Percentiles rank a stretch among this genome's conserved stretches.
These are phyloP conservation scores for Drosophila ambigua DNA, from an alignment of 1,140 invertebrate genomes.

Conservation along the genomic window DNA sequence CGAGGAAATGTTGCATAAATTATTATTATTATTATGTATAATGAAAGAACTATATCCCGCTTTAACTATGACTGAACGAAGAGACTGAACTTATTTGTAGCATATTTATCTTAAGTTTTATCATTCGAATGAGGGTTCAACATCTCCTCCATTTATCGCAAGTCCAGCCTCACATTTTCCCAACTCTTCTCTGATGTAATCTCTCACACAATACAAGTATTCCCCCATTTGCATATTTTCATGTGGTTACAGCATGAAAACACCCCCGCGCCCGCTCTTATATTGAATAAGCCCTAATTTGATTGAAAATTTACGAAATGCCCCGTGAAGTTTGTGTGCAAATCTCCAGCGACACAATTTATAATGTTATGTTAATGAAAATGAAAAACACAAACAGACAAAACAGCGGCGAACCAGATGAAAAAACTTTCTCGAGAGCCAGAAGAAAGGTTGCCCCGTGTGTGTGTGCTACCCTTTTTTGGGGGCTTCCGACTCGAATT, in stretches of 20 bases:
- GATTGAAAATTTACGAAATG: slow-evolving; percentile 49
- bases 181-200: slow-evolving; percentile 7
- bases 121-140: no score
- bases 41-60: no score
- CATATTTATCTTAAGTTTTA: no score
- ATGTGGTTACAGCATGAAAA: slow-evolving; percentile 24
- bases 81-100: no score
- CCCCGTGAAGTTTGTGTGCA: slow-evolving; percentile 30
- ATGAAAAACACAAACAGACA: slow-evolving; percentile 13
- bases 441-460: slow-evolving; percentile 37
- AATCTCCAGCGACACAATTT: slow-evolving; percentile 12
- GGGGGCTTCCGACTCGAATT: slow-evolving; percentile 32
- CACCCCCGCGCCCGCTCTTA: not conserved
- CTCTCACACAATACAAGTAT: slow-evolving; percentile 8
- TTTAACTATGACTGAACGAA: no score
- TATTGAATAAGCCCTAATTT: slow-evolving; percentile 32
- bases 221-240: slow-evolving; percentile 26
- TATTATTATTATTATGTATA: no score
- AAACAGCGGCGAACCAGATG: slow-evolving; percentile 11
- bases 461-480: slow-evolving; percentile 25
- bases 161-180: not conserved
- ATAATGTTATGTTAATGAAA: slow-evolving; percentile 66
- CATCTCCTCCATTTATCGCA: no score
- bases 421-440: slow-evolving; percentile 64
- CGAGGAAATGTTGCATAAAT: no score